Conservation (phyloP, 2,888 invertebrate genomes). For the Folsomia candida region DNA sequence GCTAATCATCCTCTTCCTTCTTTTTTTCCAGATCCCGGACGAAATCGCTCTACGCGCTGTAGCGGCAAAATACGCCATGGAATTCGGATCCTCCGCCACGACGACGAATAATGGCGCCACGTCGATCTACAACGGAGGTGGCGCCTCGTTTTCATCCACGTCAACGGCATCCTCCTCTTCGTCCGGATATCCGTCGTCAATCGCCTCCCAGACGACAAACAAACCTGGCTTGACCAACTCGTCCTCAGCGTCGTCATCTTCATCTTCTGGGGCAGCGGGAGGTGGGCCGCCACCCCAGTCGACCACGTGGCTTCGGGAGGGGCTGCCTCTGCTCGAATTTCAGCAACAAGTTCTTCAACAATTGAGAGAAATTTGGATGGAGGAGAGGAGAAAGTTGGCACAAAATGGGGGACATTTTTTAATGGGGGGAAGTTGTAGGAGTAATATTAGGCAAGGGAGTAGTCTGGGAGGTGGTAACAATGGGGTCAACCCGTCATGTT, state of each 20-base stretch:
- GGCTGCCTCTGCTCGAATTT: constrained; percentile 36
- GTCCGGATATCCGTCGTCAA: constrained; percentile 9
- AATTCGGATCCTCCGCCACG: constrained; percentile 20
- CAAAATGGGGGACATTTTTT: too few relatives aligned
- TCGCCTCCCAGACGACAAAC: background rate
- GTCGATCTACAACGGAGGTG: too few relatives aligned
- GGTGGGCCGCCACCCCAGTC: constrained; percentile 12
- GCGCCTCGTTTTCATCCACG: constrained; percentile 13
- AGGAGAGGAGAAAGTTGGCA: constrained; percentile 37
- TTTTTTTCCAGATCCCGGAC: constrained; percentile 34
- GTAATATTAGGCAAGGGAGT: too few relatives aligned
- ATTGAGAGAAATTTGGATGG: constrained; percentile 39
- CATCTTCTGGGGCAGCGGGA: too few relatives aligned
- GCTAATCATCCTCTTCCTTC: too few relatives aligned
- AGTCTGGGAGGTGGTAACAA: too few relatives aligned
- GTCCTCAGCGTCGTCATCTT: background rate
- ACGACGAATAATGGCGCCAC: too few relatives aligned
- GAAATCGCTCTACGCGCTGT: constrained; percentile 39
- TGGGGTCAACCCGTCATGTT: too few relatives aligned
- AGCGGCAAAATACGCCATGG: constrained; percentile 40
- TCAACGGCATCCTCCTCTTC: constrained; percentile 11
- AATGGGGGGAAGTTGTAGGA: too few relatives aligned
- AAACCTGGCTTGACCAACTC: too few relatives aligned
- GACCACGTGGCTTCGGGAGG: constrained; percentile 33
- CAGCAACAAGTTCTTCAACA: constrained; percentile 40